These are phyloP conservation scores for Spizaetus ornatus DNA, from an alignment of 2,113 vertebrate species.

Conservation along the genomic window DNA sequence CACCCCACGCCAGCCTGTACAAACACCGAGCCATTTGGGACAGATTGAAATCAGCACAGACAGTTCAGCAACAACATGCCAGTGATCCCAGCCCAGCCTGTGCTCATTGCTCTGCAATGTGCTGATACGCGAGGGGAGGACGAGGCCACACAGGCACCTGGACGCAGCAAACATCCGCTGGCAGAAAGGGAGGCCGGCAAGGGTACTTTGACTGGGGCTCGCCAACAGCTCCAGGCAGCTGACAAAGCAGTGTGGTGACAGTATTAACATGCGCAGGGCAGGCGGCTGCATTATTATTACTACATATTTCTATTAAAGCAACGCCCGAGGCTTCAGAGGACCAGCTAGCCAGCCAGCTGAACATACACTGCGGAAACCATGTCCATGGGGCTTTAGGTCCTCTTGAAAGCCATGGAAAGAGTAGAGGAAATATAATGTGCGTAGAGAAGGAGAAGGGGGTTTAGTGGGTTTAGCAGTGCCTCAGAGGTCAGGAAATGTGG, in stretches of 20 bases:
- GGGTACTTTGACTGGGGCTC: not conserved
- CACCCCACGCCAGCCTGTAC: not conserved
- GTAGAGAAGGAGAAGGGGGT: not conserved
- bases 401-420: not conserved
- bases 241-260: conserved; percentile 39
- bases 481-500: conserved; percentile 54
- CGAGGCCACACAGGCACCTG: conserved; percentile 27
- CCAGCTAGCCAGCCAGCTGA: conserved; percentile 6
- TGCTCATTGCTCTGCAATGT: not conserved
- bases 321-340: not conserved
- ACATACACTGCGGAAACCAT: not conserved
- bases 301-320: not conserved
- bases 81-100: not conserved
- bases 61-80: not conserved
- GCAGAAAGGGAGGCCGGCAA: conserved; percentile 14
- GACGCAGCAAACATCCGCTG: not conserved
- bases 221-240: conserved; percentile 19
- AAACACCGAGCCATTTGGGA: not conserved
- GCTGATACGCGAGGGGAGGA: not conserved
- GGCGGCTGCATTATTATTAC: not conserved
- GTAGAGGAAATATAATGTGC: not conserved
- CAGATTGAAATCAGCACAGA: not conserved
- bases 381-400: conserved; percentile 6
- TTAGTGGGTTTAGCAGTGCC: not conserved
- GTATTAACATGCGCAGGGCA: not conserved